Base-by-base conservation (phyloP, 2,113 vertebrate genomes). In the Parus major region DNA sequence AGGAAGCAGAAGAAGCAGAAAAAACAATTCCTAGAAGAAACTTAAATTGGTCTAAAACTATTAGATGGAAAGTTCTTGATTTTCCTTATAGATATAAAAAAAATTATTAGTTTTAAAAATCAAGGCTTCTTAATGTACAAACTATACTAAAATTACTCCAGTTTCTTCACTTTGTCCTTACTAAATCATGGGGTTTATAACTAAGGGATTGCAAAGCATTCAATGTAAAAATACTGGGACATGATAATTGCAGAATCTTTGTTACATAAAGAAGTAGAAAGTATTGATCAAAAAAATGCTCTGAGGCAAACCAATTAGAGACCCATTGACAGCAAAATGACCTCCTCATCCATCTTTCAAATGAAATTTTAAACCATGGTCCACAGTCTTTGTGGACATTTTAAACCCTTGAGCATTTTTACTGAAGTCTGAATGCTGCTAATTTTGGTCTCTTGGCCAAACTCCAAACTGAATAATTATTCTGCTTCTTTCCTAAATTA, bases 401-500 rank as follows among this genome's bases (percentile, higher is more conserved):
- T 91, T 70, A 87, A 92, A 77, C 57, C 53, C 61, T 70, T 81
- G 28, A 64, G 49, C 17, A 16, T 59, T 82, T 95, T 85, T 71
- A 55, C 39, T 49, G 35, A 87, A 90, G 66, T 85, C 82, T 83
- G 75, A 92, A 73, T 69, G 70, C 71, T 70, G 66, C 90, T 92
- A 77, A 68, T 96, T 92, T 93, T 86, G 64, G 52, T 83, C 24
- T 92, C 22, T 44, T 93, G 82, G 90, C 64, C 60, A 64, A 68
- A 92, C 53, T 94, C 88, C 88, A 86, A 93, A 56, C 31, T 0
- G 11, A 76, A 44, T 93, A 83, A 95, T 95, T 94, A 80, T 66
- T 95, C 66, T 88, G 28, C 79, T 76, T 90, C 47, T 91, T 96
- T 82, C 52, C 82, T 83, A 68, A 94, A 88, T 77, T 72, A 53